A percentile compares a stretch with the other conserved stretches of the same genome.
Evolutionary conservation across 2,888 invertebrate genomes (phyloP).

Genomic region (Eristalis arbustorum): DNA sequence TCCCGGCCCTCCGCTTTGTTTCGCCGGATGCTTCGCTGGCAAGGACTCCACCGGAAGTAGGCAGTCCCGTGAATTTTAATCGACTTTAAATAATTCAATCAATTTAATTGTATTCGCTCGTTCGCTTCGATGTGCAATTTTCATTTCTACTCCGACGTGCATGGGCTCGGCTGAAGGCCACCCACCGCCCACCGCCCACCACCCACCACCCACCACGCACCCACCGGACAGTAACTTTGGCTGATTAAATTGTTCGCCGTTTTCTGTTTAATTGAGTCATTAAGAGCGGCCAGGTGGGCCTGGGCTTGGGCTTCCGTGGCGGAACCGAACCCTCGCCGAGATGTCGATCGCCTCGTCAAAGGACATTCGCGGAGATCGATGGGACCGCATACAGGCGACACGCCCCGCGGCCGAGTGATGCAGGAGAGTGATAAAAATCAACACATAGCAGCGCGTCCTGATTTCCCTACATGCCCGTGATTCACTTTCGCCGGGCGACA

Average conservation of each 20-base stretch:
- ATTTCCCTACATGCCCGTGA: not conserved
- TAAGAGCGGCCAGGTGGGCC: conserved; percentile 43
- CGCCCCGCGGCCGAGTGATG: not conserved
- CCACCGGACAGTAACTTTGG: conserved; percentile 23
- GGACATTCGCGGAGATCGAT: conserved; percentile 32
- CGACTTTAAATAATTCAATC: conserved; percentile 63
- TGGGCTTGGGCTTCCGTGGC: not conserved
- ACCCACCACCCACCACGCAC: not conserved
- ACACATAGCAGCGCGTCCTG: not conserved
- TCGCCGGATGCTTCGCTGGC: not conserved
- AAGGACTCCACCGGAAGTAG: conserved; percentile 14
- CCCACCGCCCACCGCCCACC: not conserved
- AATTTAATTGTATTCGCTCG: conserved; percentile 62
- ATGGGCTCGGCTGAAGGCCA: not conserved
- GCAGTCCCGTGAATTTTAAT: conserved; percentile 56
- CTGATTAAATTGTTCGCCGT: conserved; percentile 51
- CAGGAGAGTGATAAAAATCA: not conserved
- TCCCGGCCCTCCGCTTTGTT: not conserved
- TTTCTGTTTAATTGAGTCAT: conserved; percentile 53
- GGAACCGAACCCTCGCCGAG: not conserved
- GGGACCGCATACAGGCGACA: conserved; percentile 2
- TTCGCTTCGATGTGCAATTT: conserved; percentile 37
- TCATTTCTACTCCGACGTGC: conserved; percentile 10
- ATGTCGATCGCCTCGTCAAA: conserved; percentile 39
- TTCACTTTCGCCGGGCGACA: not conserved